A percentile compares a stretch with the other conserved stretches of the same genome.
Evolutionary conservation across 1,140 invertebrate genomes (phyloP).

Genomic region (Drosophila mayri): DNA sequence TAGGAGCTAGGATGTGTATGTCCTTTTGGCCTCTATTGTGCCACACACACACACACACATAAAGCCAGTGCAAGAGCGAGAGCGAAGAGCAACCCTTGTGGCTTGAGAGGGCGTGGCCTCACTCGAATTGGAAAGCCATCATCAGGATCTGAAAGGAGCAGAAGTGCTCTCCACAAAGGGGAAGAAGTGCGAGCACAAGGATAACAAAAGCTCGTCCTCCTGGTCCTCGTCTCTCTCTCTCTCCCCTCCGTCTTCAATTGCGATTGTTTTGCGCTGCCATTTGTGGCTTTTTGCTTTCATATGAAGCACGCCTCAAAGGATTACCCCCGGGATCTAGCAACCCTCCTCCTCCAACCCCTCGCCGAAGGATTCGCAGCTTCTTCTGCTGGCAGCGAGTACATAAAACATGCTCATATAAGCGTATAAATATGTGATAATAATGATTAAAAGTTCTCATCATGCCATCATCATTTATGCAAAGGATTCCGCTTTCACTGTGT

Average conservation of each 20-base stretch:
- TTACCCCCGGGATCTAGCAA: conserved; percentile 47
- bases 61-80: conserved; percentile 19
- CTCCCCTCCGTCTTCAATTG: neutral
- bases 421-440: conserved; percentile 85
- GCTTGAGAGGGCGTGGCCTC: conserved; percentile 68
- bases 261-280: conserved; percentile 82
- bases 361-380: conserved; percentile 23
- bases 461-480: conserved; percentile 84
- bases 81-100: conserved; percentile 71
- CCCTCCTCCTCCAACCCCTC: conserved; percentile 21
- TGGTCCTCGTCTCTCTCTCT: neutral
- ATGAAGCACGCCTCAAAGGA: conserved; percentile 74
- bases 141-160: conserved; percentile 48
- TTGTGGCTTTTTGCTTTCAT: conserved; percentile 83
- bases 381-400: conserved; percentile 70
- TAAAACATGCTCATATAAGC: conserved; percentile 85
- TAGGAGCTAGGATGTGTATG: conserved; percentile 25
- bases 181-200: conserved; percentile 77
- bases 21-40: conserved; percentile 73
- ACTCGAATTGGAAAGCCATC: conserved; percentile 75
- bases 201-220: conserved; percentile 63
- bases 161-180: conserved; percentile 70
- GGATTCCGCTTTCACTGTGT: conserved; percentile 61
- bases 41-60: conserved; percentile 16
- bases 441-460: conserved; percentile 84